Evolutionary conservation across 1,140 invertebrate species (phyloP), one percentile per base, ranked within the genome.

Genomic region (Drosophila leontia): DNA sequence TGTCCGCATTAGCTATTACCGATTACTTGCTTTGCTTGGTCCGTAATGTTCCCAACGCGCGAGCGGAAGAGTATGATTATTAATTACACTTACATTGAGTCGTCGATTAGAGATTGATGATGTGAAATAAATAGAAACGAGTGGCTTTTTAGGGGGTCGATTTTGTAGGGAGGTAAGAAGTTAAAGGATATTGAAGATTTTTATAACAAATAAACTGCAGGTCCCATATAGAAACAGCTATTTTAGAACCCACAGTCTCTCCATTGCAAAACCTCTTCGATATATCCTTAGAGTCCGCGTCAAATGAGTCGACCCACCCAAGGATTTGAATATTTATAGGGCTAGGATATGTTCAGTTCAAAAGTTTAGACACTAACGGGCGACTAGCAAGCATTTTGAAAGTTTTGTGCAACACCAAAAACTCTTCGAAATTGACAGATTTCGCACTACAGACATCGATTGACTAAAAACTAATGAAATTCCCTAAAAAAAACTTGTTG

Each of bases 291-390:
- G 45, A 50, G 34, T 37, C 47, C 41, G 35, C 23, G 35, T 69
- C 60, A 51, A 48, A 35, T 29, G 17, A 29, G 34, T 65, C 26
- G 45, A 47, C 60, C 61, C 44, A 13, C 29, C 35, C 13, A 7
- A 15, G 19, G 19, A 55, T 55, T 62, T 17, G 3, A 12, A n/a
- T 42, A 58, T 58, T 55, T 32, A 35, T 53, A 61, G 65, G 71
- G 44, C 53, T 45, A 79, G 74, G 82, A 85, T 85, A 85, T 85
- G 82, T 85, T 86, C 78, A 78, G 82, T 85, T 85, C 82, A 51
- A 62, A 41, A 67, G 55, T 65, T 76, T 51, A 61, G 65, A 77
- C 47, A 63, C 76, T 80, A 68, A 60, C 29, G 50, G 63, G 78
- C 76, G 74, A 86, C 82, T 86, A 85, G 78, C 68, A 86, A 77